phyloP scores from a whole-genome alignment of 2,113 vertebrate species.

The Zosterops japonicus region DNA sequence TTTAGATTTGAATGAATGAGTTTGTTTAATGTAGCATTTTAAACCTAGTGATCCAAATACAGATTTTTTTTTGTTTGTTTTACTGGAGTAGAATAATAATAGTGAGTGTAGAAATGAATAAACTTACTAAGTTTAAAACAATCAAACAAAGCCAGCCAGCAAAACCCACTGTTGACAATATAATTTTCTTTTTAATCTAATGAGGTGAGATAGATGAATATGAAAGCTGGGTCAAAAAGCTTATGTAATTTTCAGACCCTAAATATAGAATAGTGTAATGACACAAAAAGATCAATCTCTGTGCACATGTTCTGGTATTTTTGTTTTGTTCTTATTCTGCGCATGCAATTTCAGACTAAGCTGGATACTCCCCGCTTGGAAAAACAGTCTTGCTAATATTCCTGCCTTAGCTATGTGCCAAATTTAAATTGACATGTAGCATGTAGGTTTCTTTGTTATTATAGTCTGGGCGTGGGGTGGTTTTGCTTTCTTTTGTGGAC shows the following conservation, averaged over 20 bases:
- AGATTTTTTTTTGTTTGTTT: background rate
- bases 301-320: background rate
- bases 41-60: background rate
- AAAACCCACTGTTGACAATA: background rate
- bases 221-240: constrained; percentile 13
- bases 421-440: background rate
- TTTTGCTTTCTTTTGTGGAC: background rate
- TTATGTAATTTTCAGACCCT: constrained; percentile 9
- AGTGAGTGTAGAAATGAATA: background rate
- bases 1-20: background rate
- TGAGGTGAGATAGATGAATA: background rate
- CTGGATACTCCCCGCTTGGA: constrained; percentile 18
- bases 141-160: background rate
- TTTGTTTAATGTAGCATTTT: background rate
- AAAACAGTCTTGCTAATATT: constrained; percentile 1
- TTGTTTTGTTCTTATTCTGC: background rate
- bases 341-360: constrained; percentile 21
- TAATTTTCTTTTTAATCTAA: background rate
- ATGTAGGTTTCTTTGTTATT: background rate
- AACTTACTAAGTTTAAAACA: background rate
- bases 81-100: background rate
- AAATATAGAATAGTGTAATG: constrained; percentile 25
- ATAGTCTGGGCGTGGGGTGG: background rate
- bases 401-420: background rate
- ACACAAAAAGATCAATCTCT: constrained; percentile 9